A percentile compares a stretch with the other conserved stretches of the same genome.
Conservation (phyloP, 2,888 invertebrate genomes). For the Pyrochroa serraticornis region DNA sequence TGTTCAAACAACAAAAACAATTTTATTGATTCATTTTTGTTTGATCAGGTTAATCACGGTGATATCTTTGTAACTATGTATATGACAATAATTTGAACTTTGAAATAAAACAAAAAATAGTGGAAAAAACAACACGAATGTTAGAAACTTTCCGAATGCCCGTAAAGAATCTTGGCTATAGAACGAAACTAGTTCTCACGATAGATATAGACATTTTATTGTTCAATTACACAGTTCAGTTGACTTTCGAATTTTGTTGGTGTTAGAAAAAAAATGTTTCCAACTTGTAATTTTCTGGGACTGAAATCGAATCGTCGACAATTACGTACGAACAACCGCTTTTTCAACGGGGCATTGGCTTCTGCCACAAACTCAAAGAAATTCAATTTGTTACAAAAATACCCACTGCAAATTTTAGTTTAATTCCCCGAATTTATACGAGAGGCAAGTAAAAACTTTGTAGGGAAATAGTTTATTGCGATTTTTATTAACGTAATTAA, state of each 20-base stretch:
- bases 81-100: not conserved
- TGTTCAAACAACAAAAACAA: conserved; percentile 10
- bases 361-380: no score
- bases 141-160: not conserved
- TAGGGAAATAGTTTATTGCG: no score
- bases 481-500: no score
- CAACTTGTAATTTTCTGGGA: no score
- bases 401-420: no score
- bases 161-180: not conserved
- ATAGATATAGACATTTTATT: conserved; percentile 1
- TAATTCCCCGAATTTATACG: no score
- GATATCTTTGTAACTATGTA: no score
- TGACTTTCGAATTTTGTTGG: conserved; percentile 19
- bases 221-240: conserved; percentile 1
- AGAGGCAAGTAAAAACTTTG: no score
- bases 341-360: no score
- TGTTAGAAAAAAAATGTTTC: conserved; percentile 15
- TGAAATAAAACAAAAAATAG: not conserved
- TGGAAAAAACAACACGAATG: not conserved
- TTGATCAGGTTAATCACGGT: not conserved
- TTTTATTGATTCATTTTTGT: conserved; percentile 22
- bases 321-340: no score
- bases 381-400: no score
- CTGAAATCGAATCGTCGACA: no score
- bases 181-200: not conserved